Percentiles rank a stretch among this genome's conserved stretches.
phyloP scores from a whole-genome alignment of 2,797 vertebrate species.

The Holocentrus rufus region DNA sequence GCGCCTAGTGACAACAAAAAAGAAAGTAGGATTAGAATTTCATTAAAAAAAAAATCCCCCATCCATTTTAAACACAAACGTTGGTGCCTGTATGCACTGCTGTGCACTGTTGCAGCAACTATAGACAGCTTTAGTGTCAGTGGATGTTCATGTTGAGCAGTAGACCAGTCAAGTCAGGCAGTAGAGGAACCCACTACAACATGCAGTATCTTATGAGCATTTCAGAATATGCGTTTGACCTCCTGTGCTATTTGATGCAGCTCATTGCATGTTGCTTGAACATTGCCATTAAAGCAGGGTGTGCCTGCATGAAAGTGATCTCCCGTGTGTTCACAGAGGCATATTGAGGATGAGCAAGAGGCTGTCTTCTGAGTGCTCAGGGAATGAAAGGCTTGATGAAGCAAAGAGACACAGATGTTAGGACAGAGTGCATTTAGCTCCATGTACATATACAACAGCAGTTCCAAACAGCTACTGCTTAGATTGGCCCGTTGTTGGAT shows the following conservation, averaged over 20 bases:
- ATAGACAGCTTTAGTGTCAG: not conserved
- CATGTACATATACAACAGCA: not conserved
- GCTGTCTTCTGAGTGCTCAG: slow-evolving; percentile 31
- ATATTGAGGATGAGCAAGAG: slow-evolving; percentile 18
- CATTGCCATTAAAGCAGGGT: slow-evolving; percentile 20
- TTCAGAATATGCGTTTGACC: slow-evolving; percentile 11
- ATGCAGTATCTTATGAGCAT: not conserved
- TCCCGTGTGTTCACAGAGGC: slow-evolving; percentile 32
- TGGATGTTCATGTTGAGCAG: not conserved
- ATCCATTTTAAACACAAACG: too few relatives aligned
- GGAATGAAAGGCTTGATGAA: slow-evolving; percentile 21
- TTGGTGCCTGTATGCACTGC: too few relatives aligned
- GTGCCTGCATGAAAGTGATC: slow-evolving; percentile 32
- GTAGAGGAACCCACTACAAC: not conserved
- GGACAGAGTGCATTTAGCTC: slow-evolving; percentile 20
- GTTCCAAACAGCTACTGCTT: not conserved
- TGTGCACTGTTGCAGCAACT: too few relatives aligned
- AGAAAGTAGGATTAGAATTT: too few relatives aligned
- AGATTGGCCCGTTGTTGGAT: not conserved
- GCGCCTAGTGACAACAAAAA: too few relatives aligned
- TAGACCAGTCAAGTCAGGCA: not conserved
- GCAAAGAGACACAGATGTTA: slow-evolving; percentile 37
- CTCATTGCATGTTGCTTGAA: slow-evolving; percentile 29
- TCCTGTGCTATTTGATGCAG: slow-evolving; percentile 16
- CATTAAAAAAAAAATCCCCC: too few relatives aligned